Evolutionary conservation across 2,888 invertebrate species (phyloP), one percentile per base, ranked within the genome.

Genomic region (Caenorhabditis sp.): DNA sequence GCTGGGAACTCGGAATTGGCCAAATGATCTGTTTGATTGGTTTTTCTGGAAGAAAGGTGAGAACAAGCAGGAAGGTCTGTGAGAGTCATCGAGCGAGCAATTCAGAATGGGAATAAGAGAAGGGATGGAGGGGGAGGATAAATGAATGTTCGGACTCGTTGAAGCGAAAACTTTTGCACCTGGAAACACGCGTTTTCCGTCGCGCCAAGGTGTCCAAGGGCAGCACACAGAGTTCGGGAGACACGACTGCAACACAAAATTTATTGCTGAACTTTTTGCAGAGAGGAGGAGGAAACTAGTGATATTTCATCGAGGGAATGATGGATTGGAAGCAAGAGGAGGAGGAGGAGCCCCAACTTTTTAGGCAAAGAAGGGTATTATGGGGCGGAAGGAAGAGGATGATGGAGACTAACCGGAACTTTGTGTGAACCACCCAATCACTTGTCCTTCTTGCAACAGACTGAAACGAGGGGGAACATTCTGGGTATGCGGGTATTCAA

Each of bases 261-360:
- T 45, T 27, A 27, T 7, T 17, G 4, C n/a, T 52, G 52, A 55
- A 50, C 50, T 50, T 50, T 35, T 55, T 24, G 26, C 13, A 37
- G 24, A 39, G 32, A 15, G 58, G 26, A n/a, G 20, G 0, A 41
- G 63, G 62, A 63, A 52, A 43, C 50, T 27, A 63, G 52, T 63
- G 62, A 63, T 63, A 53, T 53, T 63, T 63, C 45, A 63, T 63
- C 35, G 45, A 20, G 35, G 22, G 53, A 53, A 63, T 53, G 63
- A 62, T 52, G 52, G 62, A 62, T 62, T 52, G 50, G 52, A 52
- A 48, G 32, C 37, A n/a, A 11, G 43, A 3, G 41, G 15, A 17
- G 9, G 7, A 37, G 13, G 37, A 46, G n/a, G n/a, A n/a, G n/a
- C 26, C 46, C 41, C 22, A 17, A n/a, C 5, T 22, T 62, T 62